A percentile compares a stretch with the other conserved stretches of the same genome.
Conservation (phyloP, 2,113 vertebrate species). For the Elachura formosa region DNA sequence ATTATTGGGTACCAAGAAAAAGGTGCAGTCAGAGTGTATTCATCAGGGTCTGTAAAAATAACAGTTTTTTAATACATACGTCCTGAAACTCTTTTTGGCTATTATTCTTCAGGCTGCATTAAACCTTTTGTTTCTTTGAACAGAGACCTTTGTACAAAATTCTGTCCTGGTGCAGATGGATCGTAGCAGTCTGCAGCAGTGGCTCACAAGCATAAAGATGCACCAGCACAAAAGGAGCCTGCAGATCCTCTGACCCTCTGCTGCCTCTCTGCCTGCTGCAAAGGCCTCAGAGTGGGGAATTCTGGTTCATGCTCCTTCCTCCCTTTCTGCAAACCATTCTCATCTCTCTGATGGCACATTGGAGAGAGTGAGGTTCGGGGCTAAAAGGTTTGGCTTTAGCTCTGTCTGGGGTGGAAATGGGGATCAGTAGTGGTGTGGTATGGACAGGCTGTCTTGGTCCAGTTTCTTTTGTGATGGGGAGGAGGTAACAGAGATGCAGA, state of each 20-base stretch:
- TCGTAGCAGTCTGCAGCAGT: background rate
- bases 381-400: background rate
- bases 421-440: background rate
- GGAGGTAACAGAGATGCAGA: background rate
- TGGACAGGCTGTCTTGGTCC: background rate
- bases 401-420: background rate
- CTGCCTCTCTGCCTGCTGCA: background rate
- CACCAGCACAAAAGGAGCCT: background rate
- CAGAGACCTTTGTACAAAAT: background rate
- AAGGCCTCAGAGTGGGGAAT: background rate
- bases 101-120: background rate
- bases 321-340: background rate
- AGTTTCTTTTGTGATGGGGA: background rate
- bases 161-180: background rate
- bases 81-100: background rate
- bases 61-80: background rate
- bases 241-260: background rate
- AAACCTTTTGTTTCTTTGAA: background rate
- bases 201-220: background rate
- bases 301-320: background rate
- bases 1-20: background rate
- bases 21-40: background rate
- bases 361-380: background rate
- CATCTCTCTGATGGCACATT: background rate
- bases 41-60: background rate